Evolutionary conservation across 2,888 invertebrate genomes (phyloP), one percentile per base, ranked within the genome.

Genomic region (Mesoligia furuncula): DNA sequence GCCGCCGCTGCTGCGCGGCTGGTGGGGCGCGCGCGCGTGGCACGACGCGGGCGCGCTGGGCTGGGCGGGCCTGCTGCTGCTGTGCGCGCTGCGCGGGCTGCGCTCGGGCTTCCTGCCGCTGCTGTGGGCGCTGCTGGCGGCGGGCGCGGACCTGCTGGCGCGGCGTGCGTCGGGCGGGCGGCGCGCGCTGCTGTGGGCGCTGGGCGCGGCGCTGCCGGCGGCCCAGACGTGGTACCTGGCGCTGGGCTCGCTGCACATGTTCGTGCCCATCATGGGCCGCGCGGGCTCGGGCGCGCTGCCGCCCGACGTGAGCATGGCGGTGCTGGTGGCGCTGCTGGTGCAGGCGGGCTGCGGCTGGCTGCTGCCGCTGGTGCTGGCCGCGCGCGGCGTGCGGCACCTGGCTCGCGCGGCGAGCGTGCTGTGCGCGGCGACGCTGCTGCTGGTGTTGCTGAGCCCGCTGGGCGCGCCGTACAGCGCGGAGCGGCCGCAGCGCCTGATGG

Each of bases 231-330:
- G 98, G 89, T 98, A 98, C 94, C 96, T 98, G 90, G 95, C 97
- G 87, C 97, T 98, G 90, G 98, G 97, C 88, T 97, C 98, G 85
- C 96, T 98, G 80, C 97, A 97, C 91, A 97, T 98, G 92, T 98
- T 98, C 91, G 97, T 98, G 88, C 99, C 99, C 13, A 97, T 99
- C 87, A 98, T 98, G 98, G 99, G 98, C 5, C 97, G 98, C 89
- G 97, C 97, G 57, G 98, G 98, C 71, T 96, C 98, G 51, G 97
- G 97, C 71, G 96, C 97, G 79, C 97, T 93, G 45, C 62, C 64
- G 61, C 17, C 67, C 11, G 74, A 95, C 94, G 91, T 93, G 89
- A 71, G 57, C 88, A 24, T 93, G 57, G 15, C 79, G 81, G 75
- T 72, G 57, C 80, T 92, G 89, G 93, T 92, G 78, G 72, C 73